A percentile compares a stretch with the other conserved stretches of the same genome.
Conservation (phyloP, 2,113 vertebrate species). For the Ascaphus truei region DNA sequence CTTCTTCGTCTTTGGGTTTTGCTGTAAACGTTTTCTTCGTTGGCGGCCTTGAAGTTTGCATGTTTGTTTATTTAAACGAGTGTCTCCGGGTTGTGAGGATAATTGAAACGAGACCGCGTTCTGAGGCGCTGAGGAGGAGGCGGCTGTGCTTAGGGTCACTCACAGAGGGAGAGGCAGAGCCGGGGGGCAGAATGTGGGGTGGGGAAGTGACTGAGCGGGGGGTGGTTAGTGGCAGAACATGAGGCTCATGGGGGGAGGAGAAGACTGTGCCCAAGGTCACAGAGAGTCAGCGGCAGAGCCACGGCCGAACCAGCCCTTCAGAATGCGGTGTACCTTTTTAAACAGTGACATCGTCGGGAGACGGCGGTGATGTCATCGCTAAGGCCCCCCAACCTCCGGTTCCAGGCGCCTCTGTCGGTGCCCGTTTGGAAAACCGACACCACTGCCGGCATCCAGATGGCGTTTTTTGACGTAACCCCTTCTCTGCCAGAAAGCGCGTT, state of each 20-base stretch:
- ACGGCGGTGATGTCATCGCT: background rate
- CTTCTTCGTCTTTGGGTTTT: conserved; percentile 28
- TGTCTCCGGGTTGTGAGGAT: conserved; percentile 25
- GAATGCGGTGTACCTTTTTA: background rate
- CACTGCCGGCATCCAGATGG: too few relatives aligned
- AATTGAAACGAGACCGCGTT: background rate
- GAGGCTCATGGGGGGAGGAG: background rate
- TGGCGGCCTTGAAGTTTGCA: conserved; percentile 36
- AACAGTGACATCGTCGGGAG: background rate
- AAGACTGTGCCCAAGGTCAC: background rate
- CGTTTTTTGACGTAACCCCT: too few relatives aligned
- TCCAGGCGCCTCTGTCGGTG: too few relatives aligned
- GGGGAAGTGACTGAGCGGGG: background rate
- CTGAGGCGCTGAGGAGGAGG: too few relatives aligned
- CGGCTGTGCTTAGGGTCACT: too few relatives aligned
- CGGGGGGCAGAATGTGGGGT: background rate
- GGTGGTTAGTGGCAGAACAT: background rate
- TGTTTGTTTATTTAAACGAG: conserved; percentile 30
- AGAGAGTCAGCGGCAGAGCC: background rate
- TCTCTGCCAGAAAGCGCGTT: too few relatives aligned
- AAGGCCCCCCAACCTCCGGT: too few relatives aligned
- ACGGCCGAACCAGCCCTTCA: background rate
- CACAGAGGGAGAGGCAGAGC: conserved; percentile 27
- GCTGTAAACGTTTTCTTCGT: conserved; percentile 33
- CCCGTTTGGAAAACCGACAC: too few relatives aligned